These are phyloP conservation scores for Prolemur simus DNA, from an alignment of 2,113 vertebrate species.

Conservation along the genomic window DNA sequence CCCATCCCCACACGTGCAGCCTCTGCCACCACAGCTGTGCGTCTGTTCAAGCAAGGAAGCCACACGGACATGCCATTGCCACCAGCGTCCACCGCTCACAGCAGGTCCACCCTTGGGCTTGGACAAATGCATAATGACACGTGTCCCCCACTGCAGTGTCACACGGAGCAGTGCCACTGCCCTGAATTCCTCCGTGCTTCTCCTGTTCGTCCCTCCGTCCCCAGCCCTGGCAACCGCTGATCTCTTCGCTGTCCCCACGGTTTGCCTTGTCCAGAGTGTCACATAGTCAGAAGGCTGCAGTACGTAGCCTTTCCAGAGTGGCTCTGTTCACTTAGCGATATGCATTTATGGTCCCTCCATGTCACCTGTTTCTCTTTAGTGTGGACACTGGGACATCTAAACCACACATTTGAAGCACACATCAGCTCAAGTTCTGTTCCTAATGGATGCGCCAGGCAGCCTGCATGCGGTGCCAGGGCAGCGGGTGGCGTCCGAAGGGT, in stretches of 20 bases:
- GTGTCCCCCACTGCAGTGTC: accelerated
- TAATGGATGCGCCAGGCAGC: background rate
- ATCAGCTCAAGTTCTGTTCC: background rate
- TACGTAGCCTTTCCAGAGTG: background rate
- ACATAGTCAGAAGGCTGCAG: accelerated
- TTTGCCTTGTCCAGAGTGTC: background rate
- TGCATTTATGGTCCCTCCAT: accelerated
- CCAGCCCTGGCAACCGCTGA: background rate
- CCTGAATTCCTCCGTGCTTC: background rate
- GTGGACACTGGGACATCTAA: background rate
- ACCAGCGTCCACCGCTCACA: too few species aligned
- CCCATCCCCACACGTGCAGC: too few species aligned
- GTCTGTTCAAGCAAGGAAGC: accelerated
- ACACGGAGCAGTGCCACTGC: background rate
- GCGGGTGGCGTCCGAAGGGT: accelerated
- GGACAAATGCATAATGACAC: background rate
- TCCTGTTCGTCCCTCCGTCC: accelerated
- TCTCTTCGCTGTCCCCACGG: accelerated
- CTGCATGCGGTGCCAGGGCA: background rate
- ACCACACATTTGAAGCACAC: too few species aligned
- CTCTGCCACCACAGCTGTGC: accelerated
- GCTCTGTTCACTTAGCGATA: background rate
- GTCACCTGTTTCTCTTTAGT: background rate
- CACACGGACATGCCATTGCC: accelerated
- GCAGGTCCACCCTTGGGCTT: background rate